Conservation (phyloP, 2,888 invertebrate genomes). For the Stratiomys singularior region DNA sequence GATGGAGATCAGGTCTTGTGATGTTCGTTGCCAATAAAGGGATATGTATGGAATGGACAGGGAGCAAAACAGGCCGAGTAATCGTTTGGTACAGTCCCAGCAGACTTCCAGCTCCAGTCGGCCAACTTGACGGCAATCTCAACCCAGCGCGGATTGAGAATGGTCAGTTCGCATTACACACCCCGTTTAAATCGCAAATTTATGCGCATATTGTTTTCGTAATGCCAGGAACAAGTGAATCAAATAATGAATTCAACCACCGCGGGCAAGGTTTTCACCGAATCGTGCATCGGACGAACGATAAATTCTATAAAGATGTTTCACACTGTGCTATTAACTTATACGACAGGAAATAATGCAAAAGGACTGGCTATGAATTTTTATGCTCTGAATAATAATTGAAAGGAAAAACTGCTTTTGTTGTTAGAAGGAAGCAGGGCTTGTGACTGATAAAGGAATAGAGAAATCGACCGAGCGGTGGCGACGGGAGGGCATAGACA, state of each 20-base stretch:
- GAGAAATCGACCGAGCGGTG: too few species aligned
- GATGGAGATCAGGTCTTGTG: conserved; percentile 18
- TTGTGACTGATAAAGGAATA: too few species aligned
- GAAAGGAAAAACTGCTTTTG: conserved; percentile 13
- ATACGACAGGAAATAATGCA: conserved; percentile 47
- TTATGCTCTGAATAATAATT: conserved; percentile 36
- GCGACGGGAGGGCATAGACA: too few species aligned
- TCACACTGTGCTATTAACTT: conserved; percentile 39
- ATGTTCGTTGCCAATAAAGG: conserved; percentile 13
- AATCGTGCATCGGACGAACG: conserved; percentile 30
- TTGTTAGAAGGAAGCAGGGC: not conserved
- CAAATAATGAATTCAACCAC: conserved; percentile 39
- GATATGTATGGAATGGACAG: conserved; percentile 4
- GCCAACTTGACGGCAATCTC: conserved; percentile 4
- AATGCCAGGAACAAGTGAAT: conserved; percentile 35
- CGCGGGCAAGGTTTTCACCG: conserved; percentile 15
- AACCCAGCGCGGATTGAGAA: not conserved
- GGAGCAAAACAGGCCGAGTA: not conserved
- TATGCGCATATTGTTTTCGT: conserved; percentile 45
- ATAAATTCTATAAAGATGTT: conserved; percentile 42
- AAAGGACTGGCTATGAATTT: conserved; percentile 46
- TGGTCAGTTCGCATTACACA: conserved; percentile 42
- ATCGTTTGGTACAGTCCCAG: not conserved
- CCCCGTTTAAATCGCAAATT: conserved; percentile 45
- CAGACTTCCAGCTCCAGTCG: conserved; percentile 3